These are phyloP conservation scores for Chloroclysta siterata DNA, from an alignment of 2,888 invertebrate genomes.

Conservation along the genomic window DNA sequence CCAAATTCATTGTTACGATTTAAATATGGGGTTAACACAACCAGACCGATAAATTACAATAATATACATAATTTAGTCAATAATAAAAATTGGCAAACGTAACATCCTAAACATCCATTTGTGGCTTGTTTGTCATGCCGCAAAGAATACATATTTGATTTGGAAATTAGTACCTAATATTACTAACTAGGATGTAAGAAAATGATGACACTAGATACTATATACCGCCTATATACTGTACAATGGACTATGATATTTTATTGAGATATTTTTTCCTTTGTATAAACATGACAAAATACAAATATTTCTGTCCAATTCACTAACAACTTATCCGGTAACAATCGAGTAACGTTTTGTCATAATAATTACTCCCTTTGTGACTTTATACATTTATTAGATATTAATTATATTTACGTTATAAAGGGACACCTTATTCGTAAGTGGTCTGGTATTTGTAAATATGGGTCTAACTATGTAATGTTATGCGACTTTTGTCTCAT, in stretches of 20 bases:
- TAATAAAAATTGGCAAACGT: slow-evolving; percentile 57
- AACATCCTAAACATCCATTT: slow-evolving; percentile 54
- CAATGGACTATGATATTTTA: slow-evolving; percentile 82
- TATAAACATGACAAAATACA: slow-evolving; percentile 85
- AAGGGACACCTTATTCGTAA: slow-evolving; percentile 64
- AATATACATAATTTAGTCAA: slow-evolving; percentile 55
- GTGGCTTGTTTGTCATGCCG: slow-evolving; percentile 74
- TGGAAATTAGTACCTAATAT: slow-evolving; percentile 76
- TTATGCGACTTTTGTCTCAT: slow-evolving; percentile 38
- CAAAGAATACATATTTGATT: slow-evolving; percentile 73
- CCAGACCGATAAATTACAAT: slow-evolving; percentile 58
- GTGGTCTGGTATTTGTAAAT: slow-evolving; percentile 67
- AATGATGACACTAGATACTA: slow-evolving; percentile 73
- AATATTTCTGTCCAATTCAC: slow-evolving; percentile 75
- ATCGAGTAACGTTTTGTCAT: slow-evolving; percentile 77
- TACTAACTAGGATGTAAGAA: slow-evolving; percentile 78
- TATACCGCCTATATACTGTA: slow-evolving; percentile 81
- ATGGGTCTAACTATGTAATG: slow-evolving; percentile 45
- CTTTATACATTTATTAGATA: slow-evolving; percentile 65
- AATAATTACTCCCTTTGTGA: slow-evolving; percentile 78
- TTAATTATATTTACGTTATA: slow-evolving; percentile 49
- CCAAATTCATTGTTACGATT: slow-evolving; percentile 77
- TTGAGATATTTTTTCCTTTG: slow-evolving; percentile 80
- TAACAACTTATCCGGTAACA: slow-evolving; percentile 81
- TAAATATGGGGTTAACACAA: slow-evolving; percentile 74